These are phyloP conservation scores for Thamnaconus septentrionalis DNA, from an alignment of 2,113 vertebrate genomes.

Conservation along the genomic window DNA sequence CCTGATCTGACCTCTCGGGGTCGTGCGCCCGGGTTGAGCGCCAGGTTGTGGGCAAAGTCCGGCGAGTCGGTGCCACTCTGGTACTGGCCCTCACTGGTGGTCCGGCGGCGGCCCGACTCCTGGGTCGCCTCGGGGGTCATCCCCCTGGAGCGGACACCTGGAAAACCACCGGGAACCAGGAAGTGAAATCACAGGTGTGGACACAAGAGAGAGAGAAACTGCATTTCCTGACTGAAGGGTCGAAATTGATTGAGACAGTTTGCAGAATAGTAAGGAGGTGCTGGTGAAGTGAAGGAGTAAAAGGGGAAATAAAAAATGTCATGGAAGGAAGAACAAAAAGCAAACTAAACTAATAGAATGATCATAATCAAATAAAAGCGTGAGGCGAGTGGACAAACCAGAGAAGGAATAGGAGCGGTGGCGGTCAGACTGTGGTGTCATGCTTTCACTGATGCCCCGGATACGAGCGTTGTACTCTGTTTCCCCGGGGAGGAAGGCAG, in stretches of 20 bases:
- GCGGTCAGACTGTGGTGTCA: slow-evolving; percentile 78
- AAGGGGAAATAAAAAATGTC: slow-evolving; percentile 6
- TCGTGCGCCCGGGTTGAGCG: slow-evolving; percentile 88
- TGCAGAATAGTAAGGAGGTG: background rate
- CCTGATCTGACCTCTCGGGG: slow-evolving; percentile 84
- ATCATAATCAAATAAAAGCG: slow-evolving; percentile 54
- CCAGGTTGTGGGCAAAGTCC: slow-evolving; percentile 84
- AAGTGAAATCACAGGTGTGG: too few relatives aligned
- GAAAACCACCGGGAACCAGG: slow-evolving; percentile 12
- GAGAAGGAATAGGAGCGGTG: slow-evolving; percentile 89
- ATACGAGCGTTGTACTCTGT: slow-evolving; percentile 96
- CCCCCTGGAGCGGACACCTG: slow-evolving; percentile 85
- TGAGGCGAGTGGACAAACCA: slow-evolving; percentile 84
- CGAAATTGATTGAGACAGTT: too few relatives aligned
- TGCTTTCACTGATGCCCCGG: slow-evolving; percentile 81
- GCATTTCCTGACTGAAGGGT: too few relatives aligned
- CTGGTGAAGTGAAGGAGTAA: background rate
- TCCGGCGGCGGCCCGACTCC: slow-evolving; percentile 74
- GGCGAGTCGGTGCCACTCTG: slow-evolving; percentile 83
- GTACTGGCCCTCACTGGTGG: slow-evolving; percentile 90
- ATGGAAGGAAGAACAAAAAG: slow-evolving; percentile 4
- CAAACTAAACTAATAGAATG: slow-evolving; percentile 10
- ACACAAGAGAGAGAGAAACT: too few relatives aligned
- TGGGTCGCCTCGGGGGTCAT: slow-evolving; percentile 80
- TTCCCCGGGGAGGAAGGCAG: slow-evolving; percentile 43